Conservation (phyloP, 2,888 invertebrate genomes). For the Psylliodes chrysocephalus region DNA sequence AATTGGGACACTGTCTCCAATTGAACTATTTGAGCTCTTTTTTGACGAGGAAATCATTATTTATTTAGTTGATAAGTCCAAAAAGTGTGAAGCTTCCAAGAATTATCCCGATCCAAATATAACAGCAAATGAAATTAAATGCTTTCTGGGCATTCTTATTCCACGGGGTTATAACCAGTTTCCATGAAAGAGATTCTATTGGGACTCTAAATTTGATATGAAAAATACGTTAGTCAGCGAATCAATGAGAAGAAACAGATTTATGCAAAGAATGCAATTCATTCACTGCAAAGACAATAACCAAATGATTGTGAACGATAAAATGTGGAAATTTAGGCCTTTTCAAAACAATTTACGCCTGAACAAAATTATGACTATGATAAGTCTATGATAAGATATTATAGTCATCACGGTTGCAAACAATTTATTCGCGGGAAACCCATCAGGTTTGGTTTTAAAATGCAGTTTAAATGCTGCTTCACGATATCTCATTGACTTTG, state of each 20-base stretch:
- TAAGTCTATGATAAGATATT: not conserved
- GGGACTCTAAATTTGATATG: too few relatives aligned
- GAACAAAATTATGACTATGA: too few relatives aligned
- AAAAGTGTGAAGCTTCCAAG: too few relatives aligned
- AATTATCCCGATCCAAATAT: too few relatives aligned
- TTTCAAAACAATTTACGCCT: not conserved
- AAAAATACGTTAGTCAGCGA: too few relatives aligned
- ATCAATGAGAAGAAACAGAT: too few relatives aligned
- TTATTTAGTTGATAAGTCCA: too few relatives aligned
- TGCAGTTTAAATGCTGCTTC: not conserved
- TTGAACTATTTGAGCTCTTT: too few relatives aligned
- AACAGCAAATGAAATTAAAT: not conserved
- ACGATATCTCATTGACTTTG: not conserved
- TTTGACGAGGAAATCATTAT: too few relatives aligned
- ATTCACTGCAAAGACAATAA: not conserved
- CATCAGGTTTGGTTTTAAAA: not conserved
- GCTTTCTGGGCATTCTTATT: not conserved
- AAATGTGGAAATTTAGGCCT: not conserved
- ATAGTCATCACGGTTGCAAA: not conserved
- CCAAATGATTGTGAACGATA: not conserved
- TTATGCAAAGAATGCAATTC: not conserved
- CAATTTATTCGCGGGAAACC: constrained; percentile 1
- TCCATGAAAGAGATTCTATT: not conserved
- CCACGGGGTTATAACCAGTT: not conserved
- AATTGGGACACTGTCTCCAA: too few relatives aligned